Conservation (phyloP, 2,888 invertebrate genomes). For the Neuroscelio doddi region DNA sequence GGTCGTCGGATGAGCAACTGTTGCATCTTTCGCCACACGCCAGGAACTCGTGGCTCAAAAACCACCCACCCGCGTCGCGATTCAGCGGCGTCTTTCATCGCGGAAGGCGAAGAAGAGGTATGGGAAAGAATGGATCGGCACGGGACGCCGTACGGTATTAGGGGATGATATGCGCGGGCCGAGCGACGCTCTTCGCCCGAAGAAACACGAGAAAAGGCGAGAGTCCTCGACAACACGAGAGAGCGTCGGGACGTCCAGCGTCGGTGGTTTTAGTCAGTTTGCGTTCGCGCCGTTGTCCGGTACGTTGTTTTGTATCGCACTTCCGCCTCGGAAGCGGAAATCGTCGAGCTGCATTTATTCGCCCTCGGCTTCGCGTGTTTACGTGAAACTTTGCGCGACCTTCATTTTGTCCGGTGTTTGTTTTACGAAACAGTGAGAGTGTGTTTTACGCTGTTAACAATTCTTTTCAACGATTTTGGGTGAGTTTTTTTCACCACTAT, state of each 20-base stretch:
- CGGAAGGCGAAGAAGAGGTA: constrained; percentile 31
- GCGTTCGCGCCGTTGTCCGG: constrained; percentile 33
- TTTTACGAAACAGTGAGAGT: constrained; percentile 7
- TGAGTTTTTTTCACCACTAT: neutral
- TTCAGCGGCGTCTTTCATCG: constrained; percentile 50
- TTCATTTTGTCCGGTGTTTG: neutral
- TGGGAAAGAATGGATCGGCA: constrained; percentile 33
- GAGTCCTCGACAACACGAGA: constrained; percentile 34
- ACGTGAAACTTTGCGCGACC: neutral
- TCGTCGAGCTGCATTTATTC: too few species aligned
- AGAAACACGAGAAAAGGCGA: constrained; percentile 56
- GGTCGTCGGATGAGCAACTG: constrained; percentile 49
- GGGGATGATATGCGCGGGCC: constrained; percentile 57
- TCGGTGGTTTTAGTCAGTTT: constrained; percentile 48
- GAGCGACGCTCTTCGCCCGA: constrained; percentile 49
- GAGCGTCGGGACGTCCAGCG: constrained; percentile 39
- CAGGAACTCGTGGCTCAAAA: constrained; percentile 23
- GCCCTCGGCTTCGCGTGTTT: constrained; percentile 3
- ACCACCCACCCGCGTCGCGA: constrained; percentile 27
- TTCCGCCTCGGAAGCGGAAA: constrained; percentile 35
- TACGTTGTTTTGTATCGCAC: constrained; percentile 3
- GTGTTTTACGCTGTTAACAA: neutral
- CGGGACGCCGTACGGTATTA: constrained; percentile 45
- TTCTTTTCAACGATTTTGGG: neutral
- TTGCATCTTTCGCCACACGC: constrained; percentile 47